Evolutionary conservation across 2,113 vertebrate species (phyloP).

Genomic region (Camelus dromedarius): DNA sequence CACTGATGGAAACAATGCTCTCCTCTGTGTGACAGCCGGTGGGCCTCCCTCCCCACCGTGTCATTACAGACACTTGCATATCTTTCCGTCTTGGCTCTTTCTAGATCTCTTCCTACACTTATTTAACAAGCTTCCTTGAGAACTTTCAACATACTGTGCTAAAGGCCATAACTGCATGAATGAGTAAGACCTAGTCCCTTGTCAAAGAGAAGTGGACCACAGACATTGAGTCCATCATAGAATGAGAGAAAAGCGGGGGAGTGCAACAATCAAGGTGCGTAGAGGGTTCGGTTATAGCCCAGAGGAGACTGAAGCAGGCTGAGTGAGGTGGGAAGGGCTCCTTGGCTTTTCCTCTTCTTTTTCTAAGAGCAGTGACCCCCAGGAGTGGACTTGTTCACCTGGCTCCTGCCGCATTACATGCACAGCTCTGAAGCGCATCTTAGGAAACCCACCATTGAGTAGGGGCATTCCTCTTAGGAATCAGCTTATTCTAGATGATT

Average conservation of each 20-base stretch:
- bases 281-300: background rate
- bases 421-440: background rate
- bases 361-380: background rate
- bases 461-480: background rate
- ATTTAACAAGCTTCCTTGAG: background rate
- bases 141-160: background rate
- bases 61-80: background rate
- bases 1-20: background rate
- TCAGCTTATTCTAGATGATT: background rate
- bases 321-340: background rate
- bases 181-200: background rate
- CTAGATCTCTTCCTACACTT: background rate
- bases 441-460: background rate
- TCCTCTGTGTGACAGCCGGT: background rate
- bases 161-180: background rate
- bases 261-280: background rate
- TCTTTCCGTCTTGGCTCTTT: background rate
- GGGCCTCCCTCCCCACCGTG: background rate
- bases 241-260: background rate
- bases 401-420: background rate
- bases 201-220: background rate
- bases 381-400: no score
- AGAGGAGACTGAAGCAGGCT: background rate
- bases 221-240: background rate
- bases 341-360: background rate